phyloP scores from a whole-genome alignment of 2,888 invertebrate species.

The Melanotus villosus region DNA sequence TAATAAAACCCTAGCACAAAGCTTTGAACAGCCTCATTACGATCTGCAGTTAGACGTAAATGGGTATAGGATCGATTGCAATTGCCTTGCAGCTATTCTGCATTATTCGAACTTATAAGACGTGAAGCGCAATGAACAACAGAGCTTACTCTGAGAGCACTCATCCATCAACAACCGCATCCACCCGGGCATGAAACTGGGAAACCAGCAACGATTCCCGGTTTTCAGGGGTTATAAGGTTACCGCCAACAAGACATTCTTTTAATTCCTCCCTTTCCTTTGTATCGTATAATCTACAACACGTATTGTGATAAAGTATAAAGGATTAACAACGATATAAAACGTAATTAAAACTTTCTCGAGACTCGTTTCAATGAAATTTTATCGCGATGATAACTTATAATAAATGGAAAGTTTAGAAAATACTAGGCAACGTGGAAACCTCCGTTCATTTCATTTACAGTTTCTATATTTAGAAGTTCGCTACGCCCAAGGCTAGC shows the following conservation, averaged over 20 bases:
- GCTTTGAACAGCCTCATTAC: conserved; percentile 26
- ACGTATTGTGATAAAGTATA: too few relatives aligned
- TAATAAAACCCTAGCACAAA: conserved; percentile 27
- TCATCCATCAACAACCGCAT: conserved; percentile 22
- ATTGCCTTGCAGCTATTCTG: conserved; percentile 27
- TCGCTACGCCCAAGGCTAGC: too few relatives aligned
- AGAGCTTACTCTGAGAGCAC: not conserved
- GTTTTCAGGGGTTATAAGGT: not conserved
- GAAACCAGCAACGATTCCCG: conserved; percentile 4
- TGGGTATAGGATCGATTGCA: conserved; percentile 28
- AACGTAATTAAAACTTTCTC: too few relatives aligned
- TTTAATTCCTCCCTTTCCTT: not conserved
- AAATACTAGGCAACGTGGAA: too few relatives aligned
- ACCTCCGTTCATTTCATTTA: too few relatives aligned
- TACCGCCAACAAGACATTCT: not conserved
- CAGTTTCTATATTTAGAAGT: too few relatives aligned
- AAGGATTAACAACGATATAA: too few relatives aligned
- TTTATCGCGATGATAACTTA: too few relatives aligned
- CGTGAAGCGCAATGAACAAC: conserved; percentile 22
- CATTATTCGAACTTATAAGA: conserved; percentile 26
- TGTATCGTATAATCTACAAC: not conserved
- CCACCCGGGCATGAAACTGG: conserved; percentile 16
- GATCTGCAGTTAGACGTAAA: conserved; percentile 21
- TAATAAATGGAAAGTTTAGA: too few relatives aligned
- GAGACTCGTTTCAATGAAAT: too few relatives aligned